Base-by-base conservation (phyloP, 2,888 invertebrate genomes). In the Allophyes oxyacanthae region DNA sequence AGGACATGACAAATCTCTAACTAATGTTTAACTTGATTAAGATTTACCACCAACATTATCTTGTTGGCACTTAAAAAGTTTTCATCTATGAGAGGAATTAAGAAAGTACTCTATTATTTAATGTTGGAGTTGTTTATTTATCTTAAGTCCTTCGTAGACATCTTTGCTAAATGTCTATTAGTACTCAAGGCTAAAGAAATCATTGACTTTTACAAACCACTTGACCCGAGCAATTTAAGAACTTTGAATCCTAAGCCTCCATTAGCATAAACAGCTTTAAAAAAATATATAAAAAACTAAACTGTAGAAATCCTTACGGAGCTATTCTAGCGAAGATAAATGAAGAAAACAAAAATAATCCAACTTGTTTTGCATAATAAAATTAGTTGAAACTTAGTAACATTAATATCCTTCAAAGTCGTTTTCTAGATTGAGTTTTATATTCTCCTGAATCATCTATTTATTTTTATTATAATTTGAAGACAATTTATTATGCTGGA, bases 391-490 rank as follows among this genome's bases (percentile, higher is more conserved):
- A 66, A 64, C 46, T 74, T 61, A 60, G 44, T 33, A 54, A 64
- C 57, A 75, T 70, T 70, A 70, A 72, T 70, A 72, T 72, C 38
- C 72, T 45, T 70, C 72, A 67, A 58, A 44, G 42, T 45, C 38
- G 0, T 66, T 55, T 60, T 69, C 34, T 49, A 46, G 40, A 53
- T 59, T 44, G 44, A 55, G 40, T 41, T 62, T 62, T 62, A 59
- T 70, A 56, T 66, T 52, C 38, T 42, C 13, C 28, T 45, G 32
- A 60, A 70, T 41, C 6, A 48, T 14, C 48, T 59, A 51, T 69
- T 71, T 55, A 55, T 63, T 58, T 56, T 53, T 65, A 57, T 44
- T 49, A 36, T 44, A 25, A 57, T 48, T 37, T 48, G 14, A 44
- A 62, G 26, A 30, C 7, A 37, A 33, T 61, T 46, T 41, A 26